phyloP scores from a whole-genome alignment of 2,113 vertebrate genomes.

The Alectura lathami region DNA sequence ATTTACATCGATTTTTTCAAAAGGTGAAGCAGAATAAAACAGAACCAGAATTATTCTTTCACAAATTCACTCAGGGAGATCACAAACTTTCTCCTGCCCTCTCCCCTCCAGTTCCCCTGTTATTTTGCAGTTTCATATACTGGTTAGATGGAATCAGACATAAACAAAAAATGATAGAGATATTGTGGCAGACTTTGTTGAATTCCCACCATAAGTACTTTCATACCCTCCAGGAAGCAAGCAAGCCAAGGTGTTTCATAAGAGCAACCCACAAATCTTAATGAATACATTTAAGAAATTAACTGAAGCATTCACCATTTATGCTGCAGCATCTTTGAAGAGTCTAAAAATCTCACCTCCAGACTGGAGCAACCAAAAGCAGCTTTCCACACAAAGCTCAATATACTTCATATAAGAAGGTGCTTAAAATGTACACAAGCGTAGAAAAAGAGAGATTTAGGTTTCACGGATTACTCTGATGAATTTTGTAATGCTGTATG shows the following conservation, averaged over 20 bases:
- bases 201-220: conserved; percentile 22
- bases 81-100: not conserved
- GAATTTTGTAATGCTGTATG: not conserved
- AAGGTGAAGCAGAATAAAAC: not conserved
- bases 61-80: not conserved
- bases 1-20: not conserved
- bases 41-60: not conserved
- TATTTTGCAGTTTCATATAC: conserved; percentile 9
- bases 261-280: conserved; percentile 26
- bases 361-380: not conserved
- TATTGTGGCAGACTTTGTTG: not conserved
- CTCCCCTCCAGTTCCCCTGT: not conserved
- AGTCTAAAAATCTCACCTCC: not conserved
- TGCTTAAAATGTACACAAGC: not conserved
- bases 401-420: not conserved
- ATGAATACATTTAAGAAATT: conserved; percentile 8
- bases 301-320: conserved; percentile 24
- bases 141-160: conserved; percentile 16
- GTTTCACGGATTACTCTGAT: not conserved
- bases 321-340: not conserved
- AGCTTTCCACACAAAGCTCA: not conserved
- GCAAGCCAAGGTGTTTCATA: not conserved
- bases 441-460: not conserved
- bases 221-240: conserved; percentile 11
- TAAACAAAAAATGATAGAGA: not conserved